A percentile compares a stretch with the other conserved stretches of the same genome.
These are phyloP conservation scores for Actinernus sp. DNA, from an alignment of 92 coral and sea anemone species.

Conservation along the genomic window DNA sequence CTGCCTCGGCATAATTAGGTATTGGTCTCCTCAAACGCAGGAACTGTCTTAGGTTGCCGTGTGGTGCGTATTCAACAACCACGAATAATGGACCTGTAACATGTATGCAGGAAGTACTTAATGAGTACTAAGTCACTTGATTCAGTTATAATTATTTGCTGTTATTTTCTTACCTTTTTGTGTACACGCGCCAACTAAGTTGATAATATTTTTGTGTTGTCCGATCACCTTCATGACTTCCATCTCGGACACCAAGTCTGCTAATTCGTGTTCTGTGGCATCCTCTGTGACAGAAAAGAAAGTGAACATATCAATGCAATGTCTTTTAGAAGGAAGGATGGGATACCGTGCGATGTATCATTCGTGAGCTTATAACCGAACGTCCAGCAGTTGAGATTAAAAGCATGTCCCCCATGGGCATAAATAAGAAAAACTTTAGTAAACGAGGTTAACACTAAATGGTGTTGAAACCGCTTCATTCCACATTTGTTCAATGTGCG, in stretches of 20 bases:
- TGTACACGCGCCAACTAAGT: slow-evolving; percentile 94
- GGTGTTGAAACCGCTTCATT: too few species aligned
- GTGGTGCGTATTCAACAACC: slow-evolving; percentile 90
- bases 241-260: slow-evolving; percentile 95
- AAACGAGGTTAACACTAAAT: too few species aligned
- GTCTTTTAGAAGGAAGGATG: too few species aligned
- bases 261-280: slow-evolving; percentile 92
- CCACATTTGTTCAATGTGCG: too few species aligned
- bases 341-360: too few species aligned
- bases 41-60: slow-evolving; percentile 94
- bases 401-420: too few species aligned
- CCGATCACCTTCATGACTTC: slow-evolving; percentile 98
- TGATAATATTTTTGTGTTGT: slow-evolving; percentile 92
- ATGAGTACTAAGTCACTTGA: too few species aligned
- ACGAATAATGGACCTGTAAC: slow-evolving; percentile 81
- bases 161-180: slow-evolving; percentile 92
- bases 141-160: too few species aligned
- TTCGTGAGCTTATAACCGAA: too few species aligned
- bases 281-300: slow-evolving; percentile 67
- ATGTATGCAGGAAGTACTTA: background rate
- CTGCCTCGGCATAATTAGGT: slow-evolving; percentile 41
- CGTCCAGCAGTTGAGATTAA: background rate
- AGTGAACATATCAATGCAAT: too few species aligned
- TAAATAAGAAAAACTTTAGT: too few species aligned
- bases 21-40: slow-evolving; percentile 84